Conservation (phyloP, 2,888 invertebrate genomes). For the Acanthosepion lycidas region DNA sequence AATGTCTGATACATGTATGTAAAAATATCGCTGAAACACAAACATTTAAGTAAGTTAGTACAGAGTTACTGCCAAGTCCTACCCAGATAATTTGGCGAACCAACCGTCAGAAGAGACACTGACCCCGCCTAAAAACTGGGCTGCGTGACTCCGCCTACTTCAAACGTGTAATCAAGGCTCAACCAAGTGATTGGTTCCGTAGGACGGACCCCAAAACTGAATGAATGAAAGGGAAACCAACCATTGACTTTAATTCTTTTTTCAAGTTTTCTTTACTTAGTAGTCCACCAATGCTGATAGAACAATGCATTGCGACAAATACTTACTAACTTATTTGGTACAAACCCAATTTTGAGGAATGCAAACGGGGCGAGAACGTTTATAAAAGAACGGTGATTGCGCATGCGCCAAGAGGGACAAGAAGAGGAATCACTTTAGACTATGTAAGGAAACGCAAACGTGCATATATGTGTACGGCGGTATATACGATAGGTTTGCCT, state of each 20-base stretch:
- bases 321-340: background rate
- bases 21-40: background rate
- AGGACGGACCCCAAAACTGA: background rate
- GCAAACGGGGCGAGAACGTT: background rate
- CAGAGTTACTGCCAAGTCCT: background rate
- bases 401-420: background rate
- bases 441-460: background rate
- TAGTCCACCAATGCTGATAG: background rate
- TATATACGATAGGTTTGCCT: background rate
- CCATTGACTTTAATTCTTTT: background rate
- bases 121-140: background rate
- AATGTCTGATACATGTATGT: background rate
- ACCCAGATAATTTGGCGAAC: background rate
- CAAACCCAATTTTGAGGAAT: background rate
- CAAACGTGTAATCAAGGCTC: background rate
- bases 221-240: slow-evolving; percentile 4
- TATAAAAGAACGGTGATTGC: background rate
- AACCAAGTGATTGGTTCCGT: background rate
- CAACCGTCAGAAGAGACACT: background rate
- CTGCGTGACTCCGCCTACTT: background rate
- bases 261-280: background rate
- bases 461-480: background rate
- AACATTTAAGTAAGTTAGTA: background rate
- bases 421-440: background rate
- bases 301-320: background rate